These are phyloP conservation scores for Muricea muricata DNA, from an alignment of 92 coral and sea anemone species.

Conservation along the genomic window DNA sequence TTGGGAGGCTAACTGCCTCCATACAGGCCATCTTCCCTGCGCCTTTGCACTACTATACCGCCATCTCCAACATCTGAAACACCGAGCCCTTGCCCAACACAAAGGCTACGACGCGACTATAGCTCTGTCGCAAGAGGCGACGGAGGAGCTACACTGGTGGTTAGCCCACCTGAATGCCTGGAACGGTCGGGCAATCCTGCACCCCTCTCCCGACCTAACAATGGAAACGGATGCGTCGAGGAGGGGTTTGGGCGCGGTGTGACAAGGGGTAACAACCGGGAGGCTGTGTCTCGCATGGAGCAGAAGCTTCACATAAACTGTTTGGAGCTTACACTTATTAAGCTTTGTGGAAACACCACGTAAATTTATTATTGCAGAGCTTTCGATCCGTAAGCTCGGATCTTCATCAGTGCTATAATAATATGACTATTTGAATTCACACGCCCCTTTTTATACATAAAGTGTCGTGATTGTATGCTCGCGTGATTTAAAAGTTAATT, in stretches of 20 bases:
- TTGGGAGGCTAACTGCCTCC: neutral
- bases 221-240: constrained; percentile 51
- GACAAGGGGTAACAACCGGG: constrained; percentile 14
- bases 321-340: too few species aligned
- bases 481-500: too few species aligned
- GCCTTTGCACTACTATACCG: neutral
- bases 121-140: neutral
- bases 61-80: neutral
- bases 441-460: too few species aligned
- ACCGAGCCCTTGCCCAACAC: neutral
- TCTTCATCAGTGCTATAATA: too few species aligned
- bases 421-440: too few species aligned
- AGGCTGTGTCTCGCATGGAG: constrained; percentile 50
- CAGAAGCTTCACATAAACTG: too few species aligned
- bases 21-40: neutral
- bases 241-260: constrained; percentile 1
- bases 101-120: neutral
- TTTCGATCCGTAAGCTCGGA: too few species aligned
- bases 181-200: constrained; percentile 3
- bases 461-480: too few species aligned
- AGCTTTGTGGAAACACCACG: too few species aligned
- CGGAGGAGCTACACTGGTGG: too few species aligned
- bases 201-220: constrained; percentile 39
- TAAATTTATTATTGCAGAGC: too few species aligned
- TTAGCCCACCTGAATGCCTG: too few species aligned